Conservation (phyloP, 2,113 vertebrate species). For the Hippocampus guttulatus region DNA sequence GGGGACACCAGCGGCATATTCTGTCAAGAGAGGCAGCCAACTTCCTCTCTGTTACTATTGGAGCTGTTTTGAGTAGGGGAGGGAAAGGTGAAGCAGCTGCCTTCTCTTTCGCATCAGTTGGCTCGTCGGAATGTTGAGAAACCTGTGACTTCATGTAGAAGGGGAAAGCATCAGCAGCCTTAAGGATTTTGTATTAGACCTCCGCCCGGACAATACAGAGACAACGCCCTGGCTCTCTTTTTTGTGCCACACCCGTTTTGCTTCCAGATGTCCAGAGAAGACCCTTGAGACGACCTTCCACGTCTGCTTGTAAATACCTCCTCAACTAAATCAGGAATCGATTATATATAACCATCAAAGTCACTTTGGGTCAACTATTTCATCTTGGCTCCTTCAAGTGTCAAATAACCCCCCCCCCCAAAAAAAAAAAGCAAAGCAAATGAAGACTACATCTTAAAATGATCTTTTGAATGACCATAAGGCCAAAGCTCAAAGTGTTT, state of each 20-base stretch:
- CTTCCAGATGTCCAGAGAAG: constrained; percentile 53
- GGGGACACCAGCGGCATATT: constrained; percentile 11
- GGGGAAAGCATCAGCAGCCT: constrained; percentile 27
- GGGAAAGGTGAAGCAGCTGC: constrained; percentile 37
- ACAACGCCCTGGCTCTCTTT: constrained; percentile 55
- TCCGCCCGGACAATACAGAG: constrained; percentile 66
- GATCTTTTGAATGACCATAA: neutral
- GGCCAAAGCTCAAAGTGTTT: neutral
- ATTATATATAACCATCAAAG: neutral
- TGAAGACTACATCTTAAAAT: neutral
- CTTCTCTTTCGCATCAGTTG: constrained; percentile 26
- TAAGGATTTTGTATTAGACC: constrained; percentile 29
- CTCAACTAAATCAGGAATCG: constrained; percentile 13
- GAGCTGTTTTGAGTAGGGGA: constrained; percentile 16
- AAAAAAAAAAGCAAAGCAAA: neutral
- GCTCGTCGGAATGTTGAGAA: constrained; percentile 21
- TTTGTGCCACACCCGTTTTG: constrained; percentile 30
- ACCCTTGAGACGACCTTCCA: constrained; percentile 11
- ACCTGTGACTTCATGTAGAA: constrained; percentile 37
- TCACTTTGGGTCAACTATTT: constrained; percentile 1
- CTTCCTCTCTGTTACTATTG: constrained; percentile 34
- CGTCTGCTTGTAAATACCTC: neutral
- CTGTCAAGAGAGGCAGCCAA: constrained; percentile 33
- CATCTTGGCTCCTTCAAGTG: neutral
- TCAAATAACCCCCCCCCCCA: neutral